These are phyloP conservation scores for Menidia menidia DNA, from an alignment of 2,797 vertebrate species.

Conservation along the genomic window DNA sequence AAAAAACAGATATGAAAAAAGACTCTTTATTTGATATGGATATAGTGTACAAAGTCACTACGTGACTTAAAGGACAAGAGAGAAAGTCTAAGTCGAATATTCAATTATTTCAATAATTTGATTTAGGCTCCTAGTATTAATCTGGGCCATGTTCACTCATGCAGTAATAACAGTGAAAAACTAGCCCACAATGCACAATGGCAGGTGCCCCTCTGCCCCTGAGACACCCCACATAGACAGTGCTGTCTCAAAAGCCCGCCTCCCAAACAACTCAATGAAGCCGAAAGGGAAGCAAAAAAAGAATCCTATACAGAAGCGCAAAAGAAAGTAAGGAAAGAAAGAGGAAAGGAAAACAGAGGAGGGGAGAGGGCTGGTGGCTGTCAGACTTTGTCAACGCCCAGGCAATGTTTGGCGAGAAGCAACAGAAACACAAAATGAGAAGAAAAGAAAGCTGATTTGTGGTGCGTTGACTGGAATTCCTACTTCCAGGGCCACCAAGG, in stretches of 20 bases:
- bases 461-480: slow-evolving; percentile 92
- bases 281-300: slow-evolving; percentile 90
- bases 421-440: slow-evolving; percentile 51
- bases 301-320: slow-evolving; percentile 79
- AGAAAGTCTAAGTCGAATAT: no score
- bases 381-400: slow-evolving; percentile 82
- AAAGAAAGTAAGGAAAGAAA: slow-evolving; percentile 73
- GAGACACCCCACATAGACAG: slow-evolving; percentile 97
- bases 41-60: no score
- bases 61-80: no score
- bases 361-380: slow-evolving; percentile 88
- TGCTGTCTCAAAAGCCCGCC: slow-evolving; percentile 93
- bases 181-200: slow-evolving; percentile 99
- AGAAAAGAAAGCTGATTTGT: slow-evolving; percentile 72
- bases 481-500: slow-evolving; percentile 79
- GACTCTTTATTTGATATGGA: no score
- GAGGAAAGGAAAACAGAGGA: slow-evolving; percentile 74
- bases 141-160: slow-evolving; percentile 88
- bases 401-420: slow-evolving; percentile 75
- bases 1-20: neutral
- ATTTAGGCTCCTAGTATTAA: slow-evolving; percentile 23
- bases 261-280: slow-evolving; percentile 99
- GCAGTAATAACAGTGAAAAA: slow-evolving; percentile 98
- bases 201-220: slow-evolving; percentile 83
- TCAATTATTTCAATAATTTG: slow-evolving; percentile 34